Evolutionary conservation across 2,888 invertebrate species (phyloP).

Genomic region (Tridacna crocea): DNA sequence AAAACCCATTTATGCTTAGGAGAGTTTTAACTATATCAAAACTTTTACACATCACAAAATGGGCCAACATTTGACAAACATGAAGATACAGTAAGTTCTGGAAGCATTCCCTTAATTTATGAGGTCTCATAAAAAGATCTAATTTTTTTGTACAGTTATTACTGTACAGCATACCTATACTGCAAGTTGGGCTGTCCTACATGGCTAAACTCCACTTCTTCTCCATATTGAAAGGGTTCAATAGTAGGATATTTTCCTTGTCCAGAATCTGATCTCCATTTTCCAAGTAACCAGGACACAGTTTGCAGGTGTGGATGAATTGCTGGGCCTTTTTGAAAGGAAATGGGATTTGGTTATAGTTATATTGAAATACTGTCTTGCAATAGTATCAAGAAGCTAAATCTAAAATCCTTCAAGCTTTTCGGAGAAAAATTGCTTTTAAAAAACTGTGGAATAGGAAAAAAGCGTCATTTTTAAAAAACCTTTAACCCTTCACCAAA

Average conservation of each 20-base stretch:
- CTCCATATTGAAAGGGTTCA: constrained; percentile 73
- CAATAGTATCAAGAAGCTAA: too few species aligned
- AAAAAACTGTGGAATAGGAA: neutral
- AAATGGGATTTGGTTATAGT: neutral
- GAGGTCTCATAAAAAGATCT: too few species aligned
- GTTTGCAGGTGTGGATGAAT: constrained; percentile 72
- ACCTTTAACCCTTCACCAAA: too few species aligned
- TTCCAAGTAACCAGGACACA: constrained; percentile 80
- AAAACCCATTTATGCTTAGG: too few species aligned
- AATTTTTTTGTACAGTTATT: too few species aligned
- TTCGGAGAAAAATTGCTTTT: neutral
- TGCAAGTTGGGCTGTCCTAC: constrained; percentile 80
- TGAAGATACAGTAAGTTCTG: too few species aligned
- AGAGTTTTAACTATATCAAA: too few species aligned
- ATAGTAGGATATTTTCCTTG: constrained; percentile 78
- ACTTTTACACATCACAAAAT: too few species aligned
- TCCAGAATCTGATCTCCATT: constrained; percentile 77
- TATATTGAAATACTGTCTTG: too few species aligned
- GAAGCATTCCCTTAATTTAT: too few species aligned
- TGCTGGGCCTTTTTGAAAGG: constrained; percentile 39
- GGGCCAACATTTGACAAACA: too few species aligned
- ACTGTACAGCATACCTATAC: constrained; percentile 71
- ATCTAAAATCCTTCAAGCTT: neutral
- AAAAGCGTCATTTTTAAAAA: neutral
- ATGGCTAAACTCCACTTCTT: constrained; percentile 78